Percentiles rank a stretch among this genome's conserved stretches.
These are phyloP conservation scores for Erynnis tages DNA, from an alignment of 2,888 invertebrate genomes.

Conservation along the genomic window DNA sequence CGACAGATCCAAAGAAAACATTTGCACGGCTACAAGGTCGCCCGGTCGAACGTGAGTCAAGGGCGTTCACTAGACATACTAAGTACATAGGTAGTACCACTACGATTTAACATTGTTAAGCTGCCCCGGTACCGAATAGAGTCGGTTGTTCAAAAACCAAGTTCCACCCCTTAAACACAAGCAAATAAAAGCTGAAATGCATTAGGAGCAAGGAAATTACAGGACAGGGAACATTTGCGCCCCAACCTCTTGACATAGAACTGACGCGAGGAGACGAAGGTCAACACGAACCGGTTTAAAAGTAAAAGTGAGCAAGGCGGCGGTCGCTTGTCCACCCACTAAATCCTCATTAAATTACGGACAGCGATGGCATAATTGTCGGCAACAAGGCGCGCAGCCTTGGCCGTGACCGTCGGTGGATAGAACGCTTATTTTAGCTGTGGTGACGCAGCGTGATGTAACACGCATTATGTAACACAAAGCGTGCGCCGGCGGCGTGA, in stretches of 20 bases:
- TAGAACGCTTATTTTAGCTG: slow-evolving; percentile 76
- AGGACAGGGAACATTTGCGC: background rate
- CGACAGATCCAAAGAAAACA: slow-evolving; percentile 65
- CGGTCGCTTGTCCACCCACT: slow-evolving; percentile 74
- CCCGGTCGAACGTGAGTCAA: slow-evolving; percentile 75
- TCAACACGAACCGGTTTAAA: slow-evolving; percentile 70
- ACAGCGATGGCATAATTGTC: slow-evolving; percentile 68
- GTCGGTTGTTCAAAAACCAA: slow-evolving; percentile 9
- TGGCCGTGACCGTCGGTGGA: slow-evolving; percentile 76
- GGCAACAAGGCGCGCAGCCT: slow-evolving; percentile 70
- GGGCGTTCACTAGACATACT: slow-evolving; percentile 69
- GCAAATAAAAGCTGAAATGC: no score
- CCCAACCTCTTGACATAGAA: slow-evolving; percentile 41
- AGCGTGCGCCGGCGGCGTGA: slow-evolving; percentile 56
- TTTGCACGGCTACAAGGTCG: slow-evolving; percentile 72
- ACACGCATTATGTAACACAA: slow-evolving; percentile 68
- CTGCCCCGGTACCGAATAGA: slow-evolving; percentile 35
- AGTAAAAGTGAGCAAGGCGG: slow-evolving; percentile 71
- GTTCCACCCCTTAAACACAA: no score
- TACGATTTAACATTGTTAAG: slow-evolving; percentile 51
- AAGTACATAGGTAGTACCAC: slow-evolving; percentile 47
- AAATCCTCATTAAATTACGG: slow-evolving; percentile 78
- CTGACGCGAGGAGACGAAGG: slow-evolving; percentile 52
- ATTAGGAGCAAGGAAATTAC: no score
- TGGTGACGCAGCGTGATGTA: slow-evolving; percentile 75